Conservation (phyloP, 2,113 vertebrate genomes). For the Lichenostomus cassidix region DNA sequence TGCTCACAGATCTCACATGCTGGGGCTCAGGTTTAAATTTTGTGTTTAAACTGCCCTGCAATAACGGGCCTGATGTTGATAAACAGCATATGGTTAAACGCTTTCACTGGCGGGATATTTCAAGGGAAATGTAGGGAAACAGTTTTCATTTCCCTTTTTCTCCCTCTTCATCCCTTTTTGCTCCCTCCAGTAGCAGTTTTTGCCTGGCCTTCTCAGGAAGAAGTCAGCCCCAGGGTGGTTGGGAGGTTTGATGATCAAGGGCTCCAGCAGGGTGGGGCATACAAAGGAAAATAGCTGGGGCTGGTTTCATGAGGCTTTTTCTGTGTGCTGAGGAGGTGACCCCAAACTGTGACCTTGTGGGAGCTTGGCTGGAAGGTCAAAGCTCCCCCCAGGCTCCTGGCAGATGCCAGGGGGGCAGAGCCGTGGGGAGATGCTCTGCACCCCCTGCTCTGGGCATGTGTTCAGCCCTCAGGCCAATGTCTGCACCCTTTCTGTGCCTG, state of each 20-base stretch:
- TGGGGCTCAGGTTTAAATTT: background rate
- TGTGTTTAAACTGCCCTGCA: background rate
- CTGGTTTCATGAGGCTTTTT: background rate
- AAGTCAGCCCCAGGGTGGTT: no score
- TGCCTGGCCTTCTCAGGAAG: background rate
- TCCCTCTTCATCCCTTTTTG: background rate
- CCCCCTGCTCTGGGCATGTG: background rate
- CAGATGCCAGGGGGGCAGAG: background rate
- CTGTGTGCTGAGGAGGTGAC: background rate
- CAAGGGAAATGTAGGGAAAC: background rate
- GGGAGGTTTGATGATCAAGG: background rate
- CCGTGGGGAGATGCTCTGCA: background rate
- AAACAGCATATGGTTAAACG: background rate
- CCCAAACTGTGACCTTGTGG: no score
- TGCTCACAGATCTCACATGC: background rate
- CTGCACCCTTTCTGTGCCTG: background rate
- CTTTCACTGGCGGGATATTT: background rate
- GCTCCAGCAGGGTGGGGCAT: background rate
- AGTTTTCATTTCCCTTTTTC: background rate
- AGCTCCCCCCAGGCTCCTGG: background rate
- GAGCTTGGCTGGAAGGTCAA: background rate
- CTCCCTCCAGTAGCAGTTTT: background rate
- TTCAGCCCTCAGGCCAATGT: background rate
- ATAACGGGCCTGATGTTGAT: background rate
- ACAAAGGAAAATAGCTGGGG: background rate